phyloP scores from a whole-genome alignment of 2,797 vertebrate species.

The Pogonophryne albipinna region DNA sequence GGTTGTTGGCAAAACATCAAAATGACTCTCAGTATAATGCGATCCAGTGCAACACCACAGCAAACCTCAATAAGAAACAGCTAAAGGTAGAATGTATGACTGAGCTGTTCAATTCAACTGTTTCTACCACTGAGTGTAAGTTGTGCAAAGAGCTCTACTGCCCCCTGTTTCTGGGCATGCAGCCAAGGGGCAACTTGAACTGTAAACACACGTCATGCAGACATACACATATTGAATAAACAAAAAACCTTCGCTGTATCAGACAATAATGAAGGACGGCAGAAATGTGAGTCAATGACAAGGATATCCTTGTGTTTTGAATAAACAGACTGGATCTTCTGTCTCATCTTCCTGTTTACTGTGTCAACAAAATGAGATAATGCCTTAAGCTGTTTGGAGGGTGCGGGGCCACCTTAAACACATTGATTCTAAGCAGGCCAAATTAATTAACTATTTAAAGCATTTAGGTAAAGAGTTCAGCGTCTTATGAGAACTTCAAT shows the following conservation, averaged over 20 bases:
- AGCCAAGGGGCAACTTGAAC: slow-evolving; percentile 21
- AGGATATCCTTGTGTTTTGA: slow-evolving; percentile 52
- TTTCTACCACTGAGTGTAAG: not conserved
- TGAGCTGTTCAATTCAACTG: not conserved
- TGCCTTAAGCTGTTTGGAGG: slow-evolving; percentile 19
- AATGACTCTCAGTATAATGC: not conserved
- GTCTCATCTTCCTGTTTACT: slow-evolving; percentile 55
- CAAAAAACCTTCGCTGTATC: not conserved
- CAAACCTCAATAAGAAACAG: not conserved
- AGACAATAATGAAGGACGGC: not conserved
- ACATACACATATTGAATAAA: not conserved
- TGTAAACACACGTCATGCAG: not conserved
- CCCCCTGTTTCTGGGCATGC: slow-evolving; percentile 64
- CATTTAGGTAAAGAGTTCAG: not conserved
- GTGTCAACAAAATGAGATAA: slow-evolving; percentile 64
- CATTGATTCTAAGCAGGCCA: slow-evolving; percentile 5
- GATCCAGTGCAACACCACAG: not conserved
- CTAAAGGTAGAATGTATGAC: not conserved
- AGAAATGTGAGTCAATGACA: slow-evolving; percentile 27
- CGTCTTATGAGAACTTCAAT: not conserved
- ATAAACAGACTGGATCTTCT: slow-evolving; percentile 38
- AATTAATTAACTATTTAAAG: slow-evolving; percentile 24
- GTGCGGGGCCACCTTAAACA: slow-evolving; percentile 16
- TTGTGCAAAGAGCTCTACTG: slow-evolving; percentile 25
- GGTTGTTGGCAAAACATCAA: not conserved